Percentiles rank a stretch among this genome's conserved stretches.
phyloP scores from a whole-genome alignment of 2,888 invertebrate species.

The Trachelus stipa region DNA sequence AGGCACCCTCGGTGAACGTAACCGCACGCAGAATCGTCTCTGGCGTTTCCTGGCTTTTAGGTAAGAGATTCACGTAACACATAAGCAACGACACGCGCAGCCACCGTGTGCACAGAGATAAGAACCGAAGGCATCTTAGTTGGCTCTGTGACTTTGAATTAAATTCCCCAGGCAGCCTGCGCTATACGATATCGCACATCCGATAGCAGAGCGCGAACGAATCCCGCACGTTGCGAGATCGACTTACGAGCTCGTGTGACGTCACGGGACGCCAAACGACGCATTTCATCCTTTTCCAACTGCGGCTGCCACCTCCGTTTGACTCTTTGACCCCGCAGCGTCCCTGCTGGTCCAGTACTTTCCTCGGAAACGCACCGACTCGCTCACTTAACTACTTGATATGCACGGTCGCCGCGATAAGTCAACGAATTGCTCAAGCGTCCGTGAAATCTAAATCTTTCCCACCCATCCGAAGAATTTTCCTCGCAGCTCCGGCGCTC shows the following conservation, averaged over 20 bases:
- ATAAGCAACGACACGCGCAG: constrained; percentile 62
- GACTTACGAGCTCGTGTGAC: too few relatives aligned
- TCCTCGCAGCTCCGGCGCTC: constrained; percentile 18
- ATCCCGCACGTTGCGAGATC: too few relatives aligned
- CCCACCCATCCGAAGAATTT: constrained; percentile 45
- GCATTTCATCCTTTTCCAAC: too few relatives aligned
- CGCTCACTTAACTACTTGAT: constrained; percentile 34
- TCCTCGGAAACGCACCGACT: constrained; percentile 1
- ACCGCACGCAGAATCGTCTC: constrained; percentile 39
- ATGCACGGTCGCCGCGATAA: constrained; percentile 48
- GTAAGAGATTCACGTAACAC: constrained; percentile 66
- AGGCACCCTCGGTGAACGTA: constrained; percentile 19
- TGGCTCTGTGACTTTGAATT: constrained; percentile 49
- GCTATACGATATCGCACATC: too few relatives aligned
- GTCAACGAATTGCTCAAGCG: constrained; percentile 55
- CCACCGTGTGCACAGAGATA: constrained; percentile 65
- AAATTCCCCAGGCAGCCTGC: constrained; percentile 36
- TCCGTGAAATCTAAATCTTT: constrained; percentile 57
- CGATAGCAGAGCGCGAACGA: too few relatives aligned
- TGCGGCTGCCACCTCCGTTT: too few relatives aligned
- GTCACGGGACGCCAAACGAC: too few relatives aligned
- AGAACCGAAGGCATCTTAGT: constrained; percentile 53
- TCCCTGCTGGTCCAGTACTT: background rate
- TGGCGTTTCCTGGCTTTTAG: constrained; percentile 48
- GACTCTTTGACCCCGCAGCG: background rate